Evolutionary conservation across 2,888 invertebrate genomes (phyloP).

Genomic region (Polymixis lichenea): DNA sequence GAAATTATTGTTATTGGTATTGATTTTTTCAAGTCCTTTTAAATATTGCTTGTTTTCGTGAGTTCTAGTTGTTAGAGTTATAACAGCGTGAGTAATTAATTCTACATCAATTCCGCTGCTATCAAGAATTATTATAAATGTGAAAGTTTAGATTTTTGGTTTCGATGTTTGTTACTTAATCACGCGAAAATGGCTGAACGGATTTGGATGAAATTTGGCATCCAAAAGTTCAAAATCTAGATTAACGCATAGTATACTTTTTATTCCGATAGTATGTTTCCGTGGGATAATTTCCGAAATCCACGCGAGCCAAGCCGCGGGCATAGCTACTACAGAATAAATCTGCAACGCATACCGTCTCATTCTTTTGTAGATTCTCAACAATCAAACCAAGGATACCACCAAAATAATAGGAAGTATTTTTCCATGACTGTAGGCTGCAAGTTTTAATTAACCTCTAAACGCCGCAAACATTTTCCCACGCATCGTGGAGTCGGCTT

Average conservation of each 20-base stretch:
- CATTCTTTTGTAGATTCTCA: neutral
- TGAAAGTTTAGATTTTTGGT: no score
- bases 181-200: no score
- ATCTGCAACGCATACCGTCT: neutral
- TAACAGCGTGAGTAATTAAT: no score
- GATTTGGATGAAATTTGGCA: no score
- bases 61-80: neutral
- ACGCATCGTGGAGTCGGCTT: slow-evolving; percentile 54
- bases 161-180: no score
- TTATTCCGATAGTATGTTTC: no score
- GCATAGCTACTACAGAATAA: neutral
- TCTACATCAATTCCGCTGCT: neutral
- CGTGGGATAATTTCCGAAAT: no score
- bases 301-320: no score
- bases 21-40: neutral
- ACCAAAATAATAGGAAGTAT: slow-evolving; percentile 22
- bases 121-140: no score
- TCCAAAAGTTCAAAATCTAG: no score
- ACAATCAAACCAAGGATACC: slow-evolving; percentile 6
- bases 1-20: neutral
- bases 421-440: slow-evolving; percentile 17
- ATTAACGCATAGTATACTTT: no score
- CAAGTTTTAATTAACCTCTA: slow-evolving; percentile 43
- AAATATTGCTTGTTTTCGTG: neutral
- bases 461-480: slow-evolving; percentile 59